These are phyloP conservation scores for Oncorhynchus keta DNA, from an alignment of 2,113 vertebrate genomes.

Conservation along the genomic window DNA sequence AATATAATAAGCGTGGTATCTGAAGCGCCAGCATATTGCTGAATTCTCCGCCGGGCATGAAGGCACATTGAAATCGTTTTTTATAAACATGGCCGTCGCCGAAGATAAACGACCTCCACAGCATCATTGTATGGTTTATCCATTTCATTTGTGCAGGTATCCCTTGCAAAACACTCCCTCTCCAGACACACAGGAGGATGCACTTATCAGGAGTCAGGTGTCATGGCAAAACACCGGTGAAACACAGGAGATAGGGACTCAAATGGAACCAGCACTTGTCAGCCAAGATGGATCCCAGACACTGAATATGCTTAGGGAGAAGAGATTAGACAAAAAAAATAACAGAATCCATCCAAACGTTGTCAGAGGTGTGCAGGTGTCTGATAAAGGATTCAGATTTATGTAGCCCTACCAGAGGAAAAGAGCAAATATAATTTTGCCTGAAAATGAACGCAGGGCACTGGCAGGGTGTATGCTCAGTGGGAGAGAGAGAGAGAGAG, in stretches of 20 bases:
- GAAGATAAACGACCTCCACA: slow-evolving; percentile 43
- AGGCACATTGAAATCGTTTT: slow-evolving; percentile 31
- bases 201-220: slow-evolving; percentile 69
- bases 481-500: neutral
- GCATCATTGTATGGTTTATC: slow-evolving; percentile 22
- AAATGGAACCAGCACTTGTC: slow-evolving; percentile 68
- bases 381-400: slow-evolving; percentile 76
- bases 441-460: slow-evolving; percentile 18
- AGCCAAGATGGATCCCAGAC: slow-evolving; percentile 69
- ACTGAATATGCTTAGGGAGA: slow-evolving; percentile 61
- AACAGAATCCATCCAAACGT: slow-evolving; percentile 61
- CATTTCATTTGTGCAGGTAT: slow-evolving; percentile 51
- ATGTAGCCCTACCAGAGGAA: slow-evolving; percentile 60
- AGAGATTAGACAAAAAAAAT: slow-evolving; percentile 75
- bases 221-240: slow-evolving; percentile 61
- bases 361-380: slow-evolving; percentile 58
- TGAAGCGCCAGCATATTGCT: neutral
- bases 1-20: neutral
- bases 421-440: slow-evolving; percentile 61
- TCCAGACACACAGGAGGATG: slow-evolving; percentile 35
- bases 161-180: slow-evolving; percentile 38
- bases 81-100: slow-evolving; percentile 1
- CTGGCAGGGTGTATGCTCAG: slow-evolving; percentile 29
- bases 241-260: slow-evolving; percentile 59
- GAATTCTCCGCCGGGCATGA: slow-evolving; percentile 29